phyloP scores from a whole-genome alignment of 2,797 vertebrate species.

The Australoheros facetus region DNA sequence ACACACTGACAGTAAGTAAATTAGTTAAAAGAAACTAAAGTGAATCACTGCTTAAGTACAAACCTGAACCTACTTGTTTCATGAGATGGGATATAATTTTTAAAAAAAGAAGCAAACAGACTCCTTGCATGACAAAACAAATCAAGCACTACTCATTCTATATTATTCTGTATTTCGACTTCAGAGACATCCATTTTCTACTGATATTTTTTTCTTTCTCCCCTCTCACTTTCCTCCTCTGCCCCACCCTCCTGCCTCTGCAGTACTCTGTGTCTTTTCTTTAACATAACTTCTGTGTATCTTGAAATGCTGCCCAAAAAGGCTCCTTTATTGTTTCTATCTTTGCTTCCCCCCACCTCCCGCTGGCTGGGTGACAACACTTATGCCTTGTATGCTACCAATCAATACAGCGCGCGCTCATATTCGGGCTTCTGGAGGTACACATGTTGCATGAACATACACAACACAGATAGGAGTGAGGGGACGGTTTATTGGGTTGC shows the following conservation, averaged over 20 bases:
- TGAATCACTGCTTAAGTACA: background rate
- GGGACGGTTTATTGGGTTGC: constrained; percentile 71
- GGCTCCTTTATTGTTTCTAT: constrained; percentile 56
- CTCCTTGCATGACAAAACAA: background rate
- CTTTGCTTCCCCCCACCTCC: constrained; percentile 19
- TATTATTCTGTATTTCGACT: constrained; percentile 30
- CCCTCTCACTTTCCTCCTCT: constrained; percentile 15
- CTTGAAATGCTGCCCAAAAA: constrained; percentile 69
- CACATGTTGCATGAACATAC: constrained; percentile 14
- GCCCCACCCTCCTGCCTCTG: constrained; percentile 60
- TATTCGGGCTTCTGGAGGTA: constrained; percentile 38
- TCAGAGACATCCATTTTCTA: constrained; percentile 29
- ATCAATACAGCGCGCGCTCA: constrained; percentile 64
- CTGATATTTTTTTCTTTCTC: constrained; percentile 4
- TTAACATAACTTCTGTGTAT: constrained; percentile 69
- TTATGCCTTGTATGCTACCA: constrained; percentile 44
- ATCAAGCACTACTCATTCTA: constrained; percentile 8
- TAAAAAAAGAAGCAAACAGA: background rate
- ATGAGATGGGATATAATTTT: background rate
- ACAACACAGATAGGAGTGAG: constrained; percentile 33
- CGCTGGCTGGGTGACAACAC: constrained; percentile 67
- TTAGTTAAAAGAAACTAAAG: background rate
- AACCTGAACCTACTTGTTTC: background rate
- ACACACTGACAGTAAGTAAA: background rate
- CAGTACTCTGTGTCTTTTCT: constrained; percentile 63